Conservation (phyloP, 1,140 invertebrate species). For the Nephila pilipes region DNA sequence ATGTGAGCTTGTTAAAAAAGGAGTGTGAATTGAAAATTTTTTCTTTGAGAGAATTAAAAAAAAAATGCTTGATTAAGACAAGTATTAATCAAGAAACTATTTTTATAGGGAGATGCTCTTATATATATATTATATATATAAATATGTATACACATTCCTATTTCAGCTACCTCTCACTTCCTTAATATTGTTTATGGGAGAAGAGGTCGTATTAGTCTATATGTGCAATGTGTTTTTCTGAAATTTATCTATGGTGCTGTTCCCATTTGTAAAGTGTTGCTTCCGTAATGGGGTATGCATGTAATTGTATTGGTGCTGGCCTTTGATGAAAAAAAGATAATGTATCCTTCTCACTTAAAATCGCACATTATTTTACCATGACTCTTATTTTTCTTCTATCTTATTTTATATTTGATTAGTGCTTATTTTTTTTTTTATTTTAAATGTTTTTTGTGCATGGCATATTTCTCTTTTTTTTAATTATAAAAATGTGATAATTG, state of each 20-base stretch:
- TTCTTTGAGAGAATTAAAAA: slow-evolving; percentile 62
- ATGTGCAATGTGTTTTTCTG: slow-evolving; percentile 72
- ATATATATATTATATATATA: slow-evolving; percentile 68
- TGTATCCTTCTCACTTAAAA: neutral
- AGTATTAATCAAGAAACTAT: slow-evolving; percentile 69
- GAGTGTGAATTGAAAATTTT: slow-evolving; percentile 61
- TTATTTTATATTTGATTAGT: neutral
- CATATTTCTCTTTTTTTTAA: neutral
- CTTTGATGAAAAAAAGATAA: neutral
- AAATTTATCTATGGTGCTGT: slow-evolving; percentile 73
- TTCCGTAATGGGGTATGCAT: slow-evolving; percentile 56
- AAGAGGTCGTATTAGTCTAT: slow-evolving; percentile 50
- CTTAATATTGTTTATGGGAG: slow-evolving; percentile 10
- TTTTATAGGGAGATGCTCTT: slow-evolving; percentile 60
- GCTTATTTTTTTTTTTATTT: slow-evolving; percentile 8
- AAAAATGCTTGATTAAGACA: slow-evolving; percentile 55
- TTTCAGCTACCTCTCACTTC: slow-evolving; percentile 74
- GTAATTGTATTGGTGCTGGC: slow-evolving; percentile 61
- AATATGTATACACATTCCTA: slow-evolving; percentile 76
- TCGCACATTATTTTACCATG: slow-evolving; percentile 35
- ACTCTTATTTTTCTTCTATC: slow-evolving; percentile 1
- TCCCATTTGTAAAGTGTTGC: slow-evolving; percentile 65
- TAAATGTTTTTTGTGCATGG: neutral
- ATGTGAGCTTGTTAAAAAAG: slow-evolving; percentile 68
- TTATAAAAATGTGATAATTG: slow-evolving; percentile 50